Evolutionary conservation across 1,140 invertebrate species (phyloP).

Genomic region (Eriosoma lanigerum): DNA sequence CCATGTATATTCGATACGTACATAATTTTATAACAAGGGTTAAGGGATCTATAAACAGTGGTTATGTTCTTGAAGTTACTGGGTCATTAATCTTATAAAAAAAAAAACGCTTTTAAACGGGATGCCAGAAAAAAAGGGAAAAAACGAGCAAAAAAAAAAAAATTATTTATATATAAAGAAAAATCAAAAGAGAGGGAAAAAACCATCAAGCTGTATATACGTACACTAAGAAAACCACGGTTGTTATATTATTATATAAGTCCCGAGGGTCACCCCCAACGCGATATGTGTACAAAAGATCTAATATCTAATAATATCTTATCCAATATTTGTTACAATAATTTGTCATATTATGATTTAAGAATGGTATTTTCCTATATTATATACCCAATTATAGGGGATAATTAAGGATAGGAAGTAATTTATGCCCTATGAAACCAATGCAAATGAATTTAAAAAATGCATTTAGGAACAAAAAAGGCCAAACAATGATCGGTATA

Average conservation of each 20-base stretch:
- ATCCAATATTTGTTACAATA: not conserved
- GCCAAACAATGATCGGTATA: too few relatives aligned
- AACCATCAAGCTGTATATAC: constrained; percentile 11
- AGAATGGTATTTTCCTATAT: too few relatives aligned
- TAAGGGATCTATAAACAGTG: constrained; percentile 46
- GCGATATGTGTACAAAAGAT: constrained; percentile 12
- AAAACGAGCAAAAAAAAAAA: not conserved
- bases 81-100: constrained; percentile 49
- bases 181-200: constrained; percentile 21
- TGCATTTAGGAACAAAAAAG: too few relatives aligned
- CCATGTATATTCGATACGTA: constrained; percentile 14
- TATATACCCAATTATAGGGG: too few relatives aligned
- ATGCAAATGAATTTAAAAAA: too few relatives aligned
- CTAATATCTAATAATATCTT: not conserved
- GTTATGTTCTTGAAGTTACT: constrained; percentile 51
- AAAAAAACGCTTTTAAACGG: constrained; percentile 44
- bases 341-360: too few relatives aligned
- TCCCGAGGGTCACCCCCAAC: constrained; percentile 20
- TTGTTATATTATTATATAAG: constrained; percentile 34
- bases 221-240: constrained; percentile 33
- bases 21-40: constrained; percentile 49
- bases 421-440: too few relatives aligned
- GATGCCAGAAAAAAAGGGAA: constrained; percentile 40
- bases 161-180: constrained; percentile 21
- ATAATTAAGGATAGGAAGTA: too few relatives aligned